Evolutionary conservation across 2,113 vertebrate species (phyloP), one percentile per base, ranked within the genome.

Genomic region (Cariama cristata): DNA sequence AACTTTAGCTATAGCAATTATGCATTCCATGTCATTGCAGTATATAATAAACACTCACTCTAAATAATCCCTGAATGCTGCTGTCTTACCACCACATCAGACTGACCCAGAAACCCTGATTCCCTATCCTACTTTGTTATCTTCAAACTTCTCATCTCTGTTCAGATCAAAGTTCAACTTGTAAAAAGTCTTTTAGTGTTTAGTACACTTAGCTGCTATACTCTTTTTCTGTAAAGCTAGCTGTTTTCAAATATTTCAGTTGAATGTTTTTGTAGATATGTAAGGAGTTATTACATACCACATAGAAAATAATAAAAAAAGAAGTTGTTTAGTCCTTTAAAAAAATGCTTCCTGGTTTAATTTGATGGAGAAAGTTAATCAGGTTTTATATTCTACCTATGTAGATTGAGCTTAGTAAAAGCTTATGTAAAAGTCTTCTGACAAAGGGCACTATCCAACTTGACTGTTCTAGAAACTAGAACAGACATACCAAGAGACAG

Each of bases 221-320:
- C 6, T 26, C 59, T 93, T 97, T 95, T 86, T 93, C 92, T 64
- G 93, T 88, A 74, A 96, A 96, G 63, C 42, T 68, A 82, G 66
- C 63, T 77, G 50, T 30, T 95, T 96, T 93, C 86, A 95, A 93
- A 95, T 94, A 97, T 96, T 97, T 97, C 85, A 64, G n/a, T 85
- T 59, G 89, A 96, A 96, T 94, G 64, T 87, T 97, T 95, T 89
- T 92, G 71, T 50, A 95, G 62, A 88, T 72, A 62, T 79, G 80
- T 77, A 93, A 77, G 75, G 73, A 90, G 56, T 26, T 66, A 85
- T 91, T 32, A 56, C 8, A 9, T 35, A 56, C 5, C 56, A 7
- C 7, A 62, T 12, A 56, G 18, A 50, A 83, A 77, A 60, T 19
- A 47, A 35, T 22, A 15, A 75, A 47, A 55, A 22, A 45, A 38